Base-by-base conservation (phyloP, 2,888 invertebrate species). In the Pasiphila rectangulata region DNA sequence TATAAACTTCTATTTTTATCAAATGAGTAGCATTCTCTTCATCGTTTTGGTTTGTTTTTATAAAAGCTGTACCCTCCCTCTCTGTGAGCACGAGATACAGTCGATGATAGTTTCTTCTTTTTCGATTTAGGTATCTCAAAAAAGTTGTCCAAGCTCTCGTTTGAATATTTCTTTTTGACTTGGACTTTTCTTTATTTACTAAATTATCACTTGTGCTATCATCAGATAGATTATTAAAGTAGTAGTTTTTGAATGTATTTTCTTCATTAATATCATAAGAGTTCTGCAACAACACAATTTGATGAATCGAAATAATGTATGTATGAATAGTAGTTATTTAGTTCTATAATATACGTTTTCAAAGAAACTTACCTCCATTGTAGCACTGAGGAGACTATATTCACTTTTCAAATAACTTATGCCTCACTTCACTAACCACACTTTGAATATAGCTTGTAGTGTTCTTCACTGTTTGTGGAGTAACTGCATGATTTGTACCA, bases 1-100 rank as follows among this genome's bases (percentile, higher is more conserved):
- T 20, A 21, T 40, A 46, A 10, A 49, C 20, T 25, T 49, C 35
- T 15, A 49, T 44, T 40, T 44, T 44, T 35, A 40, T 44, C 5
- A 44, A 30, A 36, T 49, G 49, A 35, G 49, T 35, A 20, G 39
- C 24, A 29, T 27, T 39, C 17, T 10, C 21, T 12, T 24, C 42
- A 34, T 42, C 25, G 17, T 34, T 34, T 24, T 30, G 9, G 19
- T 42, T 42, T n/a, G 34, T 24, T 24, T 34, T 34, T 24, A 42
- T 34, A 20, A 24, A 42, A 16, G 34, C 12, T 19, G 12, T 37
- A 13, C n/a, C n/a, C n/a, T n/a, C 24, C 15, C 2, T 37, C 24
- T 16, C 13, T 6, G 23, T 7, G 9, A 12, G 36, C 23, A 17
- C 37, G 17, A 20, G 20, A 19, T 12, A 35, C 35, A 19, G 37